Percentiles rank a stretch among this genome's conserved stretches.
These are phyloP conservation scores for Heliconius cydno DNA, from an alignment of 2,888 invertebrate species.

Conservation along the genomic window DNA sequence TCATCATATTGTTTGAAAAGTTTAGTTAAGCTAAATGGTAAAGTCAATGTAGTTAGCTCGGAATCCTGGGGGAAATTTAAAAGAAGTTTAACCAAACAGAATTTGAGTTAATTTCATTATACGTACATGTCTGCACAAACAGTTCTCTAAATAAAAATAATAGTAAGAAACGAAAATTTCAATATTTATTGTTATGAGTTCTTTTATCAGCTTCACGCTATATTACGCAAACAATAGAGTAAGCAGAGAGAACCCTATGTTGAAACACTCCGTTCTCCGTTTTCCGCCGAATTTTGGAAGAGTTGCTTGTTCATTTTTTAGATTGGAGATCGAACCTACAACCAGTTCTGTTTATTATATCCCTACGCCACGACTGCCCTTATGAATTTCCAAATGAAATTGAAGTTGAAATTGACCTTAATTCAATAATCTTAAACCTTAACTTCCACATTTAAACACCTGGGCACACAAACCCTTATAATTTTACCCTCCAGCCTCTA, in stretches of 20 bases:
- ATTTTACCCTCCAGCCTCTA: constrained; percentile 5
- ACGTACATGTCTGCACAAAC: not conserved
- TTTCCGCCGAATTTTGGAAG: too few species aligned
- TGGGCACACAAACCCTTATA: not conserved
- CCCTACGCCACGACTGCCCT: too few species aligned
- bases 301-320: too few species aligned
- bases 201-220: not conserved
- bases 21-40: not conserved
- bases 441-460: not conserved
- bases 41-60: not conserved
- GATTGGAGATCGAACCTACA: too few species aligned
- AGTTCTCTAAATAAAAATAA: not conserved
- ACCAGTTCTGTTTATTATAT: too few species aligned
- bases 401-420: not conserved
- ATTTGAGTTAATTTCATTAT: not conserved
- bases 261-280: too few species aligned
- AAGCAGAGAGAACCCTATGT: too few species aligned
- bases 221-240: too few species aligned
- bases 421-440: not conserved
- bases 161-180: not conserved
- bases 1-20: not conserved
- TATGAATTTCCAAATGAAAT: not conserved
- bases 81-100: not conserved
- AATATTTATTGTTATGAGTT: not conserved
- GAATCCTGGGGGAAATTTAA: constrained; percentile 12